phyloP scores from a whole-genome alignment of 1,140 invertebrate species.

The Meloidogyne exigua region DNA sequence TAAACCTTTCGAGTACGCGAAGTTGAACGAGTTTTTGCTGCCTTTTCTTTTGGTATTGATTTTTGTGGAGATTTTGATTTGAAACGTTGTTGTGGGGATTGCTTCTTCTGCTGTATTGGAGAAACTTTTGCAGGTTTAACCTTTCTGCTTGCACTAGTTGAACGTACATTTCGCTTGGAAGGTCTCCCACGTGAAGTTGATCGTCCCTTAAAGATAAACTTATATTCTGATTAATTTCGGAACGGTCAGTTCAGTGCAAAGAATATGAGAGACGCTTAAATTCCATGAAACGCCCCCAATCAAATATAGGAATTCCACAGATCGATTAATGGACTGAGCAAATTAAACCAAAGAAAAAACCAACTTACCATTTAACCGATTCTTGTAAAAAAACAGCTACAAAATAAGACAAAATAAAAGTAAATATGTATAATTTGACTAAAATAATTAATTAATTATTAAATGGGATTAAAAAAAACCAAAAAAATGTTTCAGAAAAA shows the following conservation, averaged over 20 bases:
- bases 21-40: neutral
- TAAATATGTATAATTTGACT: no score
- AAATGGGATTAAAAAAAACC: neutral
- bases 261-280: no score
- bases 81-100: neutral
- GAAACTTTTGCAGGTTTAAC: conserved; percentile 6
- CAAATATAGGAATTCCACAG: no score
- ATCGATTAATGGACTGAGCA: no score
- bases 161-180: neutral
- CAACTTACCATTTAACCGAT: neutral
- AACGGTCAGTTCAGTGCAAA: no score
- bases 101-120: neutral
- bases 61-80: conserved; percentile 27
- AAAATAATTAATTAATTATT: neutral
- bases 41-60: neutral
- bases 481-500: no score
- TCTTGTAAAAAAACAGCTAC: neutral
- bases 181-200: conserved; percentile 21
- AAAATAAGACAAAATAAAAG: no score
- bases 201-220: neutral
- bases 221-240: no score
- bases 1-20: conserved; percentile 13
- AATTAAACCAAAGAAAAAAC: neutral
- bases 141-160: neutral
- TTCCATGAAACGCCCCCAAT: no score